Conservation (phyloP, 2,113 vertebrate species). For the Ifrita kowaldi region DNA sequence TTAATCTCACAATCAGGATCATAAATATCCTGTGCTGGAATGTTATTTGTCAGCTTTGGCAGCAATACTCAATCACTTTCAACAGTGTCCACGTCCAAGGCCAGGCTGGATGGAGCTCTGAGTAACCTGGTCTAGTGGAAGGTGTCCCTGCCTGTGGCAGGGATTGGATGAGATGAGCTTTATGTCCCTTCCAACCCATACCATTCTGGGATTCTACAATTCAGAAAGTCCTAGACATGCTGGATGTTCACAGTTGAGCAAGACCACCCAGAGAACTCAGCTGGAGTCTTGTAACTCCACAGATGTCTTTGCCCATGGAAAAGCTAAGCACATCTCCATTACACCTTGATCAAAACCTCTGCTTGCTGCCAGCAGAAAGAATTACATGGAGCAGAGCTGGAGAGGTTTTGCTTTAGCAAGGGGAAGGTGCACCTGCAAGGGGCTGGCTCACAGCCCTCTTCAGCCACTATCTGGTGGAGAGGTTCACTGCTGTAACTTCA, state of each 20-base stretch:
- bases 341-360: neutral
- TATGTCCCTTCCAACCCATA: neutral
- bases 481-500: neutral
- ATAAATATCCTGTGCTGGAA: neutral
- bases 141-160: neutral
- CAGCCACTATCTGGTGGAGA: accelerated
- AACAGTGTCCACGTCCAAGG: neutral
- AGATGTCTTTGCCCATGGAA: neutral
- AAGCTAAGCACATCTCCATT: neutral
- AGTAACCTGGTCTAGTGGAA: neutral
- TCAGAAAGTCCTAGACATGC: accelerated
- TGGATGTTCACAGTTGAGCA: neutral
- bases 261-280: neutral
- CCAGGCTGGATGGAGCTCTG: neutral
- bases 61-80: neutral
- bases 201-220: neutral
- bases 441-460: neutral
- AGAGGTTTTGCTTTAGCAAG: neutral
- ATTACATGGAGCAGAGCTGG: neutral
- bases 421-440: neutral
- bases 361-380: neutral
- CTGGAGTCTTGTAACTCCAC: neutral
- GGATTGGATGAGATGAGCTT: neutral
- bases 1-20: neutral
- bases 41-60: neutral